Percentiles rank a stretch among this genome's conserved stretches.
Conservation (phyloP, 2,888 invertebrate species). For the Lepetodrilus schrolli region DNA sequence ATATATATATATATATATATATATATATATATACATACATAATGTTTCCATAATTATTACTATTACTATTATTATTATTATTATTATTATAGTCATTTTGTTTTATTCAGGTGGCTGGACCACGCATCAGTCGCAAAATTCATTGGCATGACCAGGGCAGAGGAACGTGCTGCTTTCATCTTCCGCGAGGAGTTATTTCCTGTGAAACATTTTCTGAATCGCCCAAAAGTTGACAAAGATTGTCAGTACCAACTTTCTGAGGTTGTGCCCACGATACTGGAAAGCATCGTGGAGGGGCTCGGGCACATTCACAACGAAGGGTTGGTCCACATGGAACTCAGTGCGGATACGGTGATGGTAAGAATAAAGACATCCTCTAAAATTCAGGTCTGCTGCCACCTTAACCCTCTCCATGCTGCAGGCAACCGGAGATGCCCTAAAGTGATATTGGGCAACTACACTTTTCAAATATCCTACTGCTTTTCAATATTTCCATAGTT, state of each 20-base stretch:
- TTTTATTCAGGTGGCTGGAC: slow-evolving; percentile 50
- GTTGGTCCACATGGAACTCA: slow-evolving; percentile 70
- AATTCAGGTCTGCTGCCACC: too few species aligned
- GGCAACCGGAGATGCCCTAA: too few species aligned
- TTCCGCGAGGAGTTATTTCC: slow-evolving; percentile 51
- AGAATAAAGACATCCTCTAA: too few species aligned
- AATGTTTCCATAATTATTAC: neutral
- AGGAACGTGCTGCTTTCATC: slow-evolving; percentile 50
- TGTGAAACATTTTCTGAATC: slow-evolving; percentile 39
- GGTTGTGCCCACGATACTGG: slow-evolving; percentile 35
- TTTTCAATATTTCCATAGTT: too few species aligned
- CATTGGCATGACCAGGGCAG: slow-evolving; percentile 54
- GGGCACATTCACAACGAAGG: slow-evolving; percentile 63
- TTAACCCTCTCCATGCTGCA: too few species aligned
- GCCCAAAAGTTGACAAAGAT: neutral
- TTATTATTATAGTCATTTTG: too few species aligned
- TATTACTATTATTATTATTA: too few species aligned
- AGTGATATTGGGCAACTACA: too few species aligned
- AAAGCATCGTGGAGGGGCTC: slow-evolving; percentile 48
- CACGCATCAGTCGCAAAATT: slow-evolving; percentile 54
- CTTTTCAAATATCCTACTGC: too few species aligned
- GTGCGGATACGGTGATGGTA: slow-evolving; percentile 68
- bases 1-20: too few species aligned
- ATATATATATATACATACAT: too few species aligned
- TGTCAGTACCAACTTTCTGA: slow-evolving; percentile 12